Base-by-base conservation (phyloP, 1,140 invertebrate species). In the Neodiprion lecontei region DNA sequence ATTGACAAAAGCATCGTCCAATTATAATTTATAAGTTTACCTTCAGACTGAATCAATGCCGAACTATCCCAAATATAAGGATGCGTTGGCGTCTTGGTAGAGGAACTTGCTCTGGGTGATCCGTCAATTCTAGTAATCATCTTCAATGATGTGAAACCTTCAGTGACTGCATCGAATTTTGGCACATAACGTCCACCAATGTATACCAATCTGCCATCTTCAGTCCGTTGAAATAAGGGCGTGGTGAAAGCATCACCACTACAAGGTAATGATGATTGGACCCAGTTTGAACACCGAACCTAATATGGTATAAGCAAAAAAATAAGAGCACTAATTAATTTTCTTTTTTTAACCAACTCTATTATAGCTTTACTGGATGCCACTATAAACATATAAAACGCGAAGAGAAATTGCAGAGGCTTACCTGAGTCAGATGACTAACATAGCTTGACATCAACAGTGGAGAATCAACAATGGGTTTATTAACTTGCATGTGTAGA, bases 381-480 rank as follows among this genome's bases (percentile, higher is more conserved):
- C 28, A 40, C 28, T 40, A 5, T 40, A 40, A 40, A 40, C 5
- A 40, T 40, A 40, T 40, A 40, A 40, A 40, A 40, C 28, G 28
- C 28, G 5, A 40, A 40, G 28, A 40, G 28, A 40, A 40, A 40
- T 40, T 40, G 1, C 28, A 40, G 5, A 40, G 28, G 5, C 28
- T 91, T 78, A 95, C 93, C 86, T 98, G 96, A 9, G 96, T 96
- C 81, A 99, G 90, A 87, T 98, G 97, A 81, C 94, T 95, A 76
- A 96, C 93, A 84, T 99, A 99, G 82, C 96, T 97, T 0, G 96
- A 95, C 96, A 99, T 97, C 0, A 99, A 88, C 28, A 99, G 86
- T 0, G 97, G 97, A 1, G 97, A 98, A 78, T 96, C 95, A 23
- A 96, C 94, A 74, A 99, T 98, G 0, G 96, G 95, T 81, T 97